These are phyloP conservation scores for Actinia equina DNA, from an alignment of 64 coral and sea anemone genomes.

Conservation along the genomic window DNA sequence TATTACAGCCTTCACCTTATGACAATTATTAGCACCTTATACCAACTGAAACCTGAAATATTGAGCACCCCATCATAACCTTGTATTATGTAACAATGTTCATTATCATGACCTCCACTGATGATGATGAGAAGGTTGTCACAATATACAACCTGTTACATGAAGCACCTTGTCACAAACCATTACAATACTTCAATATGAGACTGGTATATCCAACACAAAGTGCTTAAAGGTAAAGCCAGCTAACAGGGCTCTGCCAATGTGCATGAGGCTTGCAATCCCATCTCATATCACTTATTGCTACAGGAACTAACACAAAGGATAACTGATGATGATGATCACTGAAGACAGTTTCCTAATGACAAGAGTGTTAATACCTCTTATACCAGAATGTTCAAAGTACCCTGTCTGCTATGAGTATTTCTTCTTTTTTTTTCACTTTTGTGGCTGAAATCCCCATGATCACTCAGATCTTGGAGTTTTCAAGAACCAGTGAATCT, in stretches of 20 bases:
- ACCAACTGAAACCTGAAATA: neutral
- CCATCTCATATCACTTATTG: no score
- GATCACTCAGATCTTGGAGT: slow-evolving; percentile 11
- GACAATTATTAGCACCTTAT: neutral
- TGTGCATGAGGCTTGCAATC: no score
- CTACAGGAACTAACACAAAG: no score
- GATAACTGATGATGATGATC: neutral
- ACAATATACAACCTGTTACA: neutral
- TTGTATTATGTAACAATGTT: neutral
- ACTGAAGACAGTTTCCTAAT: neutral
- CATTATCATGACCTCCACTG: neutral
- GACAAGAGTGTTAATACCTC: neutral
- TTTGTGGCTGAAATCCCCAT: slow-evolving; percentile 23
- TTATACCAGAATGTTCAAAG: neutral
- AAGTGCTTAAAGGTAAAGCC: no score
- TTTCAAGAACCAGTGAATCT: slow-evolving; percentile 22
- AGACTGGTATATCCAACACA: no score
- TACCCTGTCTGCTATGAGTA: neutral
- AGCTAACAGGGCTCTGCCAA: no score
- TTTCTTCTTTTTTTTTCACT: neutral
- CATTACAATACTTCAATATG: no score
- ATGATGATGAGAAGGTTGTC: neutral
- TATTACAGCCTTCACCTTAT: neutral
- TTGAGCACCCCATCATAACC: neutral
- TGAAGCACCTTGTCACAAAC: neutral